phyloP scores from a whole-genome alignment of 2,888 invertebrate species.

The Drosophila paranaensis region DNA sequence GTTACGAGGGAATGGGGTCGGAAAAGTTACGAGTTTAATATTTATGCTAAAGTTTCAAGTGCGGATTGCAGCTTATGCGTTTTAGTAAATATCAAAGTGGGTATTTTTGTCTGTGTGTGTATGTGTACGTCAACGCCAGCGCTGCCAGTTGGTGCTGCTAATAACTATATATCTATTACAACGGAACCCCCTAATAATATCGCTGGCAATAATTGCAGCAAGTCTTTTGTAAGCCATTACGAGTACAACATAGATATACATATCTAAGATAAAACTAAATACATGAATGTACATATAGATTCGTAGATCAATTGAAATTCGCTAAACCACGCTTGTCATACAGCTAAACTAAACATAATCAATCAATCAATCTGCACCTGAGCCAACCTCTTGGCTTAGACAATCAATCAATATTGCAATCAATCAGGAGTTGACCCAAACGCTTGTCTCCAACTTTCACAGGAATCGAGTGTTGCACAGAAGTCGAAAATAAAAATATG shows the following conservation, averaged over 20 bases:
- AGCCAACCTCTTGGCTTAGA: constrained; percentile 11
- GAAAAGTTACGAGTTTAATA: constrained; percentile 21
- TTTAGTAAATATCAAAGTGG: constrained; percentile 53
- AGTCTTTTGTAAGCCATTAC: constrained; percentile 76
- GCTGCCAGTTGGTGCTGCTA: constrained; percentile 73
- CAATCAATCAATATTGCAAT: constrained; percentile 17
- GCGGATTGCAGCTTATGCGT: constrained; percentile 66
- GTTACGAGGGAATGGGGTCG: background rate
- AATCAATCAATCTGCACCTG: constrained; percentile 19
- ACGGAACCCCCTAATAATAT: constrained; percentile 56
- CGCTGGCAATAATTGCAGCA: constrained; percentile 62
- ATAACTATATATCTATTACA: constrained; percentile 52
- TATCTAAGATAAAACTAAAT: constrained; percentile 56
- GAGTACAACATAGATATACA: constrained; percentile 52
- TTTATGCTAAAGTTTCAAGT: constrained; percentile 63
- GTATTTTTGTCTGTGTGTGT: constrained; percentile 15
- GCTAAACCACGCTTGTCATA: constrained; percentile 65
- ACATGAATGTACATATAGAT: constrained; percentile 46
- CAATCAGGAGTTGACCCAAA: constrained; percentile 6
- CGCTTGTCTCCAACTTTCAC: constrained; percentile 47
- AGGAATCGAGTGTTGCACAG: constrained; percentile 49
- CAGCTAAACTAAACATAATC: constrained; percentile 64
- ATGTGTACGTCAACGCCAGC: constrained; percentile 73
- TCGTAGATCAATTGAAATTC: constrained; percentile 55
- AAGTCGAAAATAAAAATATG: background rate